phyloP scores from a whole-genome alignment of 2,113 vertebrate species.

The Clarias magur region DNA sequence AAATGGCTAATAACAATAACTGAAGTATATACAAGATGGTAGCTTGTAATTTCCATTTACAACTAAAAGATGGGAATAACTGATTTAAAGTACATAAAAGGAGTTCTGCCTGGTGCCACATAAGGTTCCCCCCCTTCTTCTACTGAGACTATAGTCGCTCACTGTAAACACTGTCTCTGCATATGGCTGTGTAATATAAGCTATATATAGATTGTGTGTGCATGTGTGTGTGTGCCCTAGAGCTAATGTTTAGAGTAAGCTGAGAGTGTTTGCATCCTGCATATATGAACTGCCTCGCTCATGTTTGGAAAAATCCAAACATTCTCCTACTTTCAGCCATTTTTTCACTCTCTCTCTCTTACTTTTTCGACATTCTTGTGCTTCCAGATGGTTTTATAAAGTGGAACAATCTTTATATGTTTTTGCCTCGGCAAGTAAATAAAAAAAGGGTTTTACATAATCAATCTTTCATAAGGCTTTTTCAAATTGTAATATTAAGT shows the following conservation, averaged over 20 bases:
- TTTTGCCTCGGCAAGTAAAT: slow-evolving; percentile 67
- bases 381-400: slow-evolving; percentile 36
- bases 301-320: slow-evolving; percentile 27
- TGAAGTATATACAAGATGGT: background rate
- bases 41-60: slow-evolving; percentile 1
- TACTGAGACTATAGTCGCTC: background rate
- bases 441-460: slow-evolving; percentile 73
- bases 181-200: background rate
- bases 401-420: slow-evolving; percentile 50
- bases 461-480: slow-evolving; percentile 76
- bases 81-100: background rate
- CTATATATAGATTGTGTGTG: slow-evolving; percentile 7
- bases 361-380: slow-evolving; percentile 21
- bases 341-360: background rate
- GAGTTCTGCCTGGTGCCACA: background rate
- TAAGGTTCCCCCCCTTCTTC: background rate
- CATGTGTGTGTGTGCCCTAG: background rate
- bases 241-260: slow-evolving; percentile 8
- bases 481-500: slow-evolving; percentile 81
- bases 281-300: slow-evolving; percentile 3
- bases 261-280: slow-evolving; percentile 22
- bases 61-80: background rate
- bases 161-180: background rate
- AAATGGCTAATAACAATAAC: slow-evolving; percentile 2
- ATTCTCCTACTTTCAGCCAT: background rate